A percentile compares a stretch with the other conserved stretches of the same genome.
Evolutionary conservation across 2,113 vertebrate species (phyloP).

Genomic region (Rhinichthys klamathensis): DNA sequence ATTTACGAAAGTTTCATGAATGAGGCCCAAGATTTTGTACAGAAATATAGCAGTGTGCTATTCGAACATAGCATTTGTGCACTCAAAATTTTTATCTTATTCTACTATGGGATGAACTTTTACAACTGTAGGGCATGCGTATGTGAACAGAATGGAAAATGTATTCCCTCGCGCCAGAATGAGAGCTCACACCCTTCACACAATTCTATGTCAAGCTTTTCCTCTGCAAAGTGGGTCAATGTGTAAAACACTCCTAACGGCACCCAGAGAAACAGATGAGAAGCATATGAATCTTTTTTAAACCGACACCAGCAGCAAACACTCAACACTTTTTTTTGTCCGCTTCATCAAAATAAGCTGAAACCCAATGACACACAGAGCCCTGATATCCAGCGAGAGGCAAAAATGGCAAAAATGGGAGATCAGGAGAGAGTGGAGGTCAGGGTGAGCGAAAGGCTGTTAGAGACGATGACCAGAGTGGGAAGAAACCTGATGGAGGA

Average conservation of each 20-base stretch:
- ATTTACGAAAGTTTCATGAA: no score
- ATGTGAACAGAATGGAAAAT: slow-evolving; percentile 35
- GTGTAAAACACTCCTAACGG: slow-evolving; percentile 76
- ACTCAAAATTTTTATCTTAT: not conserved
- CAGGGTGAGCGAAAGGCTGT: slow-evolving; percentile 9
- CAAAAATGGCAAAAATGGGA: not conserved
- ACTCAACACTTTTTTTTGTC: slow-evolving; percentile 50
- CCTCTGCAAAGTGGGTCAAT: slow-evolving; percentile 79
- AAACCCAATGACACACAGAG: slow-evolving; percentile 39
- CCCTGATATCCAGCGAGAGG: slow-evolving; percentile 7
- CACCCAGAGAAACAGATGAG: slow-evolving; percentile 60
- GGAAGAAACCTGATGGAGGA: slow-evolving; percentile 54
- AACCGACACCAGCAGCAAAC: slow-evolving; percentile 66
- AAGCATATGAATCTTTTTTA: slow-evolving; percentile 67
- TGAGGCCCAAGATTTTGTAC: not conserved
- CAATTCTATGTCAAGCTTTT: slow-evolving; percentile 63
- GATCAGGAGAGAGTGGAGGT: slow-evolving; percentile 16
- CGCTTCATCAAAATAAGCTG: slow-evolving; percentile 60
- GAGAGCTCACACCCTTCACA: slow-evolving; percentile 63
- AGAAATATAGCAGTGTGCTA: not conserved
- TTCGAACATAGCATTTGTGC: not conserved
- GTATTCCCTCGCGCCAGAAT: slow-evolving; percentile 46
- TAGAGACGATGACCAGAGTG: slow-evolving; percentile 48
- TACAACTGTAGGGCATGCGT: slow-evolving; percentile 47
- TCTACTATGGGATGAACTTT: not conserved